Evolutionary conservation across 2,113 vertebrate species (phyloP).

Genomic region (Oncorhynchus gorbuscha): DNA sequence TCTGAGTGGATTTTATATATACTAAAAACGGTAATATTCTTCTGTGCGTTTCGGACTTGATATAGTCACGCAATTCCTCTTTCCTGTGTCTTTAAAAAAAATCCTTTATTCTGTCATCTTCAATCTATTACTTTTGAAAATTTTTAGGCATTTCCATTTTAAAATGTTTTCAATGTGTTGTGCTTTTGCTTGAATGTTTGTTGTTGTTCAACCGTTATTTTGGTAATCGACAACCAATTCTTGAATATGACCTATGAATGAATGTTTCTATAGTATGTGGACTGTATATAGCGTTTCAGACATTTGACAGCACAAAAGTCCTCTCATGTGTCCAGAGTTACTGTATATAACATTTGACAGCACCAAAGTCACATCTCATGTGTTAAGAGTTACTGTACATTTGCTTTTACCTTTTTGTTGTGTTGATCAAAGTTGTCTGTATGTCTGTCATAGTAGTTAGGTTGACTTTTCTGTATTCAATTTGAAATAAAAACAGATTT

Average conservation of each 20-base stretch:
- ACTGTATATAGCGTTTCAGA: background rate
- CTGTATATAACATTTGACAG: background rate
- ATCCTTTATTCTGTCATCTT: too few species aligned
- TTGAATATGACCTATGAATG: too few species aligned
- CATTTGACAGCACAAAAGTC: background rate
- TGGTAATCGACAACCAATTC: too few species aligned
- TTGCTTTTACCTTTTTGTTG: background rate
- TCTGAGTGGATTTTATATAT: too few species aligned
- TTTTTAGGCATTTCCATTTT: too few species aligned
- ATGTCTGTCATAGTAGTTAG: background rate
- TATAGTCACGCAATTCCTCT: conserved; percentile 42
- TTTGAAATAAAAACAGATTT: too few species aligned
- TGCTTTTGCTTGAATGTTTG: too few species aligned
- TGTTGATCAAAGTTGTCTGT: background rate
- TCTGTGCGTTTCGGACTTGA: background rate
- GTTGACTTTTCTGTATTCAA: too few species aligned
- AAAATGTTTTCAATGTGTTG: too few species aligned
- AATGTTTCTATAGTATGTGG: too few species aligned
- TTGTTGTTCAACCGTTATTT: background rate
- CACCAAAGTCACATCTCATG: background rate
- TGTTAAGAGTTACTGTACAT: background rate
- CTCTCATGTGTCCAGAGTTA: background rate
- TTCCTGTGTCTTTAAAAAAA: background rate
- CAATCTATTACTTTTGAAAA: too few species aligned
- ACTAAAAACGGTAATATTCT: too few species aligned